Evolutionary conservation across 2,888 invertebrate genomes (phyloP), one percentile per base, ranked within the genome.

Genomic region (Lottia gigantea): DNA sequence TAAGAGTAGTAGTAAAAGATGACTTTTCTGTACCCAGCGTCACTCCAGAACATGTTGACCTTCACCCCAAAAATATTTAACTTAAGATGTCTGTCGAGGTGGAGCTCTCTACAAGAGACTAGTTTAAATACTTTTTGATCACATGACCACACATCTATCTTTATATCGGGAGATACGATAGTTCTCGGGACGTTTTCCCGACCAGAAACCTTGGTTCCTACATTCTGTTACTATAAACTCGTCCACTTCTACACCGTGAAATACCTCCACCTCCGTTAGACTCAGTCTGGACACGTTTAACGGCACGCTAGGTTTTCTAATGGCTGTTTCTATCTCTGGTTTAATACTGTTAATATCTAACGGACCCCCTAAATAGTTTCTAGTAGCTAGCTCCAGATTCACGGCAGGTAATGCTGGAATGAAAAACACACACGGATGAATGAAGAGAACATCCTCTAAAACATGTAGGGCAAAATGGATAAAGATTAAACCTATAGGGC

Each of bases 161-260:
- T 75, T 77, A 12, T 80, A 71, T 68, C 76, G 78, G 0, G 83
- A 78, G 11, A 77, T 72, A 62, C 79, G 76, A 40, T 72, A 75
- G 72, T 87, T 86, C 62, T 85, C 81, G 0, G 85, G 83, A 68
- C 85, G 71, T 31, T 77, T 74, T 3, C 85, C 86, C 25, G 82
- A 82, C 85, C 85, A 86, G 12, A 86, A 75, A 0, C 84, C 86
- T 45, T 83, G 74, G 45, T 83, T 78, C 46, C 82, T 73, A 49
- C 83, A 83, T 47, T 86, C 83, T 1, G 79, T 81, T 67, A 85
- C 80, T 64, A 87, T 79, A 70, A 86, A 87, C 69, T 87, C 86
- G 65, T 84, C 82, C 45, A 87, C 86, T 16, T 78, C 81, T 0
- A 84, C 78, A 0, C 87, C 87, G 68, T 83, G 82, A 73, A 79